A percentile compares a stretch with the other conserved stretches of the same genome.
These are phyloP conservation scores for Acyrthosiphon pisum DNA, from an alignment of 1,140 invertebrate species.

Conservation along the genomic window DNA sequence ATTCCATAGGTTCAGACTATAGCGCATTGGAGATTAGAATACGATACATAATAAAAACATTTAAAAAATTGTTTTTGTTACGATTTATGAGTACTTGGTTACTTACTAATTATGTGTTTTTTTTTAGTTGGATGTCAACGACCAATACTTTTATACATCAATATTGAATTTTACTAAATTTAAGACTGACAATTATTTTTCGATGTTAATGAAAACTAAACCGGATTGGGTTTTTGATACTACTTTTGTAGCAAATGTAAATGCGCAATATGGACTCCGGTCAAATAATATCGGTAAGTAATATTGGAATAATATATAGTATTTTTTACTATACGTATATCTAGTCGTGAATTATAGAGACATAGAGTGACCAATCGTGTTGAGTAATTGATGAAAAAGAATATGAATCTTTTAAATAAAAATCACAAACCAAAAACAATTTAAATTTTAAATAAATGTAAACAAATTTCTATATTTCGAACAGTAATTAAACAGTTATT, in stretches of 20 bases:
- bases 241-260: constrained; percentile 70
- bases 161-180: constrained; percentile 70
- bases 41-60: background rate
- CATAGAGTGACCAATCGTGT: too few relatives aligned
- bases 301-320: too few relatives aligned
- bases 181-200: constrained; percentile 69
- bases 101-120: background rate
- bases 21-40: background rate
- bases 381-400: too few relatives aligned
- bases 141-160: constrained; percentile 67
- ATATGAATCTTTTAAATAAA: too few relatives aligned
- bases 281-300: constrained; percentile 72
- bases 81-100: too few relatives aligned
- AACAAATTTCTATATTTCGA: too few relatives aligned
- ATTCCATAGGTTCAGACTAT: background rate
- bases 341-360: too few relatives aligned
- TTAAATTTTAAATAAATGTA: too few relatives aligned
- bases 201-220: constrained; percentile 70
- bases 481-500: too few relatives aligned
- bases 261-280: constrained; percentile 69
- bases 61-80: too few relatives aligned
- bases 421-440: too few relatives aligned
- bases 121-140: constrained; percentile 67
- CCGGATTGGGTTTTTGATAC: constrained; percentile 71
- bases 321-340: too few relatives aligned